Conservation (phyloP, 2,888 invertebrate genomes). For the Acleris cristana region DNA sequence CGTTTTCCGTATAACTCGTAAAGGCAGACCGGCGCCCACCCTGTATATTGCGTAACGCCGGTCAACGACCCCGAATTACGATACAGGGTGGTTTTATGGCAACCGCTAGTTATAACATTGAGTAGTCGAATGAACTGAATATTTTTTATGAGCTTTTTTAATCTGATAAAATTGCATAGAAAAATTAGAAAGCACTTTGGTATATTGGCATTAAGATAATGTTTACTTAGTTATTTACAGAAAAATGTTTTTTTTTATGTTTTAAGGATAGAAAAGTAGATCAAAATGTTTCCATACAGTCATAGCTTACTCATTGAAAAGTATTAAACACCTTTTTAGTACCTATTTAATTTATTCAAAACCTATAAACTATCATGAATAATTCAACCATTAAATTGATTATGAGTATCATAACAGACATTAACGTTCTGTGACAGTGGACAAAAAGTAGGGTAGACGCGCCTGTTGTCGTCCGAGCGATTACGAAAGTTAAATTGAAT, state of each 20-base stretch:
- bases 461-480: conserved; percentile 21
- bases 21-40: conserved; percentile 17
- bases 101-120: not conserved
- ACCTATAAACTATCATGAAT: conserved; percentile 29
- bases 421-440: conserved; percentile 32
- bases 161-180: not conserved
- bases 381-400: conserved; percentile 41
- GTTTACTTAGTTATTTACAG: no score
- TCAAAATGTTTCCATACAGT: no score
- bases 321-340: not conserved
- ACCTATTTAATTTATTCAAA: conserved; percentile 34
- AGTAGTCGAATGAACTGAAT: conserved; percentile 4
- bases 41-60: conserved; percentile 23
- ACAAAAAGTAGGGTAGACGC: conserved; percentile 38
- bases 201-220: no score
- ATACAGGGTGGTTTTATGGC: conserved; percentile 26
- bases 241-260: no score
- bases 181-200: no score
- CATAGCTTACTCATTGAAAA: not conserved
- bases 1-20: conserved; percentile 20
- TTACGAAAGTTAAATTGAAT: conserved; percentile 22
- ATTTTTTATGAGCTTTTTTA: not conserved
- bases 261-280: no score
- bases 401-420: conserved; percentile 34
- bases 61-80: conserved; percentile 25